Evolutionary conservation across 1,140 invertebrate genomes (phyloP).

Genomic region (Zaprionus ornatus): DNA sequence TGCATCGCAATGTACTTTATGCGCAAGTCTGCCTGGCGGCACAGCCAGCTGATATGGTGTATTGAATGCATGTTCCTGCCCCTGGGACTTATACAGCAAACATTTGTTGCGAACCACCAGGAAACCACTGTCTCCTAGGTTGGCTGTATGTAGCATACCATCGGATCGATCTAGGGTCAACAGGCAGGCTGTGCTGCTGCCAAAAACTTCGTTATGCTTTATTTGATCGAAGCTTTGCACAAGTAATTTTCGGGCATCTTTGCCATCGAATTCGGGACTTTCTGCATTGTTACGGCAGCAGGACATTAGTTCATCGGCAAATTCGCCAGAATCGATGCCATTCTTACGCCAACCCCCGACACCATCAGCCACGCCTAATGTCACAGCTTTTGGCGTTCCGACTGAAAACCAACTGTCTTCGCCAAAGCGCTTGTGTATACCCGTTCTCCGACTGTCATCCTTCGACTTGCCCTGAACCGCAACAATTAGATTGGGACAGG

Average conservation of each 20-base stretch:
- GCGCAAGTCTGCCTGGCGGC: constrained; percentile 11
- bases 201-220: constrained; percentile 4
- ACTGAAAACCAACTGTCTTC: constrained; percentile 64
- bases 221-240: constrained; percentile 43
- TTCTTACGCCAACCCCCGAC: constrained; percentile 56
- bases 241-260: constrained; percentile 38
- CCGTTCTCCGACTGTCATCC: background rate
- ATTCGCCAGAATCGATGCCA: constrained; percentile 59
- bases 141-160: constrained; percentile 59
- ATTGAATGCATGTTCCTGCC: constrained; percentile 59
- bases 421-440: constrained; percentile 32
- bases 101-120: constrained; percentile 49
- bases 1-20: constrained; percentile 5
- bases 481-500: constrained; percentile 46
- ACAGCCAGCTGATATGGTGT: constrained; percentile 52
- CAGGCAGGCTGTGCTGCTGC: constrained; percentile 65
- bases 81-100: constrained; percentile 41
- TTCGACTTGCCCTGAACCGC: constrained; percentile 54
- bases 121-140: constrained; percentile 60
- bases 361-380: constrained; percentile 63
- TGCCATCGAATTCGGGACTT: constrained; percentile 34
- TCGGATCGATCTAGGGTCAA: constrained; percentile 39
- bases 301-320: constrained; percentile 59
- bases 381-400: constrained; percentile 53
- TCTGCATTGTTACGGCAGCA: constrained; percentile 32